Percentiles rank a stretch among this genome's conserved stretches.
Evolutionary conservation across 64 coral and sea anemone species (phyloP).

Genomic region (Hydrozoanthus tunicans): DNA sequence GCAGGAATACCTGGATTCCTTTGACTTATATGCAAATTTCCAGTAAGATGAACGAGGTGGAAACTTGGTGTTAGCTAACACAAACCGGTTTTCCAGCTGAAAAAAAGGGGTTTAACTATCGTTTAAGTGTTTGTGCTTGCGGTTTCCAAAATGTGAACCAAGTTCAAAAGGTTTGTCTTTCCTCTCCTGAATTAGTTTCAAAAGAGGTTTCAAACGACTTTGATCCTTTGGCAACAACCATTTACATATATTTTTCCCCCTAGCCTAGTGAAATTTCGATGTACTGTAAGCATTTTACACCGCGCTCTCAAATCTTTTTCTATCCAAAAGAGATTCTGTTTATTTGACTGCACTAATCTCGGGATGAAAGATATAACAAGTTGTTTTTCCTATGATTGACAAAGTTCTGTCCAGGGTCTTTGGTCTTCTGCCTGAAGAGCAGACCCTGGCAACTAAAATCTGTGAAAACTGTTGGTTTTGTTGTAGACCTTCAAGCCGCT

Average conservation of each 20-base stretch:
- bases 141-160: neutral
- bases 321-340: no score
- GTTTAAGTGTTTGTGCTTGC: neutral
- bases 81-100: no score
- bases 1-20: slow-evolving; percentile 97
- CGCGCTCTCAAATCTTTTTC: no score
- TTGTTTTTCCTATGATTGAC: no score
- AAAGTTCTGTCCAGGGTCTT: no score
- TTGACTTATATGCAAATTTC: slow-evolving; percentile 94
- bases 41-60: slow-evolving; percentile 7
- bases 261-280: neutral
- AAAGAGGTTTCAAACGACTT: neutral
- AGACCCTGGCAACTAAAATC: no score
- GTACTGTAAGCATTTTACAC: no score
- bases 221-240: neutral
- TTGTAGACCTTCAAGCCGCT: no score
- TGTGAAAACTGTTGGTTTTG: no score
- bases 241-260: neutral
- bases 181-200: neutral
- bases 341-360: no score
- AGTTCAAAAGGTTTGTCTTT: neutral
- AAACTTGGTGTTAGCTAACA: neutral
- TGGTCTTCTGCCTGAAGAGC: no score
- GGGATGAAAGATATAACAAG: no score
- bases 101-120: neutral